phyloP scores from a whole-genome alignment of 2,888 invertebrate species.

The Agrilus mali region DNA sequence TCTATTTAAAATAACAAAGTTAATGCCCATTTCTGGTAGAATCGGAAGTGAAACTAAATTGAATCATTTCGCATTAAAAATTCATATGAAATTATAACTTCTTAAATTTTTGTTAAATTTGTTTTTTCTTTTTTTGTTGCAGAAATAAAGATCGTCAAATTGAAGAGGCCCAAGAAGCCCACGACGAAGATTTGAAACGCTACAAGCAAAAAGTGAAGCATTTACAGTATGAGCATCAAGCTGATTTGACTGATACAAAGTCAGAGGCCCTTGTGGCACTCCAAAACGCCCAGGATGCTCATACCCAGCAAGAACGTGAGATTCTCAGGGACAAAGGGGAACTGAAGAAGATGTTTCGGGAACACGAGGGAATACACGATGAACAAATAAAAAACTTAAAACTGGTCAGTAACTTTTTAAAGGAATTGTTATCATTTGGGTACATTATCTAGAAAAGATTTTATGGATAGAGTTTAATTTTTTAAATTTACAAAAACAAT shows the following conservation, averaged over 20 bases:
- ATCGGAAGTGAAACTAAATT: no score
- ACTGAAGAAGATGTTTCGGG: conserved; percentile 52
- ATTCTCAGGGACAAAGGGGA: conserved; percentile 61
- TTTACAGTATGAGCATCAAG: conserved; percentile 82
- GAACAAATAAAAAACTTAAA: conserved; percentile 61
- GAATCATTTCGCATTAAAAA: no score
- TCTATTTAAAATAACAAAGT: no score
- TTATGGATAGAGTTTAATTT: no score
- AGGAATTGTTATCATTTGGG: no score
- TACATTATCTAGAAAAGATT: no score
- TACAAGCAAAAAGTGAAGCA: conserved; percentile 90
- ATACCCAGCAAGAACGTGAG: conserved; percentile 62
- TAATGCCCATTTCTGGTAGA: no score
- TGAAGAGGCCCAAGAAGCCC: conserved; percentile 75
- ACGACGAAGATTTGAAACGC: conserved; percentile 76
- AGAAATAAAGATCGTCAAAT: conserved; percentile 75
- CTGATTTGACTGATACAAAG: conserved; percentile 68
- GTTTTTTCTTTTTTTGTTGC: neutral
- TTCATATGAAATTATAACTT: no score
- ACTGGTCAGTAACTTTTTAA: conserved; percentile 36
- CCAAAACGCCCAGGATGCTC: conserved; percentile 74
- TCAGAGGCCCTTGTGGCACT: conserved; percentile 73
- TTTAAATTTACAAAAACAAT: no score
- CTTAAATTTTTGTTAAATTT: no score
- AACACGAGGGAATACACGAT: conserved; percentile 56